Evolutionary conservation across 2,113 vertebrate genomes (phyloP).

Genomic region (Ailurus styani): DNA sequence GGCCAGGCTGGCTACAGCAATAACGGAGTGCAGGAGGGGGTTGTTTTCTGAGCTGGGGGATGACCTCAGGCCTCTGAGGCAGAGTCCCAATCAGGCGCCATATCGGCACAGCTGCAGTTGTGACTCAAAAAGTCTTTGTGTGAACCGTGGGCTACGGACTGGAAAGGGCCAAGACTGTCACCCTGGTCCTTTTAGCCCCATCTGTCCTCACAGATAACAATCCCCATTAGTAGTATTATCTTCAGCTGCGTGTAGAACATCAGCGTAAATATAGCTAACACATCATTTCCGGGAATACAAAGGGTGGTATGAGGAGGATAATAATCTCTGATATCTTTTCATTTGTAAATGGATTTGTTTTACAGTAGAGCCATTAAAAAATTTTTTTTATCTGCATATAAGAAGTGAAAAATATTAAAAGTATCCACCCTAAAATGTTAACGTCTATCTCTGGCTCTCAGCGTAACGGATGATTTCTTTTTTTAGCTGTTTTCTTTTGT

Average conservation of each 20-base stretch:
- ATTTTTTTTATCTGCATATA: slow-evolving; percentile 29
- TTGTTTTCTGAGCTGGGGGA: slow-evolving; percentile 54
- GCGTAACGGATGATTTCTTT: background rate
- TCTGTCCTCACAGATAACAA: slow-evolving; percentile 64
- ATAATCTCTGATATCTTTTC: slow-evolving; percentile 63
- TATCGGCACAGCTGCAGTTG: slow-evolving; percentile 45
- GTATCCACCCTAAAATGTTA: background rate
- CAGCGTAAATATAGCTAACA: slow-evolving; percentile 63
- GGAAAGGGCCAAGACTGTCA: slow-evolving; percentile 40
- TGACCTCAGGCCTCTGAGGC: slow-evolving; percentile 49
- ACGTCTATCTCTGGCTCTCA: slow-evolving; percentile 3
- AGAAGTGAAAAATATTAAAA: slow-evolving; percentile 35
- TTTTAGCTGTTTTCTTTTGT: background rate
- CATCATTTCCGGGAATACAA: slow-evolving; percentile 56
- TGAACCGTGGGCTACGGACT: background rate
- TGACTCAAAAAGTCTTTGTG: slow-evolving; percentile 55
- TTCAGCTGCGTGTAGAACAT: slow-evolving; percentile 44
- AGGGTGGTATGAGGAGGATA: slow-evolving; percentile 35
- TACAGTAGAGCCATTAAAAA: slow-evolving; percentile 3
- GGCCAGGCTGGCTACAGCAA: slow-evolving; percentile 31
- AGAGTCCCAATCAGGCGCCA: slow-evolving; percentile 46
- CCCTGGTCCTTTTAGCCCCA: slow-evolving; percentile 34
- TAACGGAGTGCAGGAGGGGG: slow-evolving; percentile 41
- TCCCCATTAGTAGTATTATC: slow-evolving; percentile 64
- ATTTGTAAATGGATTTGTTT: slow-evolving; percentile 63